Percentiles rank a stretch among this genome's conserved stretches.
Evolutionary conservation across 2,113 vertebrate genomes (phyloP).

Genomic region (Eclectus roratus): DNA sequence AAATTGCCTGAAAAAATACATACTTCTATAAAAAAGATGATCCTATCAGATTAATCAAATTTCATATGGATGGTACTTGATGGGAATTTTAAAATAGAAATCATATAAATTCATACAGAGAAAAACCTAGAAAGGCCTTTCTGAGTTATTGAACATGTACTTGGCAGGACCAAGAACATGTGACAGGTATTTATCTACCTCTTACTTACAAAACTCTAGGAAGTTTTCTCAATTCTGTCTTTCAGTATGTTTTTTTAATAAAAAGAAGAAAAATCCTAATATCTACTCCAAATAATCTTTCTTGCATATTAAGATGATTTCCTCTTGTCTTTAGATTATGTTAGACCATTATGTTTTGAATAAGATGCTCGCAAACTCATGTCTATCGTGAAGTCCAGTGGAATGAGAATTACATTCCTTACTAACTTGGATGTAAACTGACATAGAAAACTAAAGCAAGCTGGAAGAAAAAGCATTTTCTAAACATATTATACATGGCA

Average conservation of each 20-base stretch:
- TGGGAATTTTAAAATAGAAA: not conserved
- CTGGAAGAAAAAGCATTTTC: not conserved
- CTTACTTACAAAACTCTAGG: not conserved
- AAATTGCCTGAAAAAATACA: not conserved
- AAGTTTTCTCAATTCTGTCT: not conserved
- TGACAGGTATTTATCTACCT: not conserved
- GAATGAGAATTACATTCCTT: not conserved
- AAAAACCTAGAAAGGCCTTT: not conserved
- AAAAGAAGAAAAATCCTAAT: not conserved
- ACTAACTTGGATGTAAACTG: not conserved
- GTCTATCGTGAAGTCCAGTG: not conserved
- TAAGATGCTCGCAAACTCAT: not conserved
- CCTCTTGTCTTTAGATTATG: not conserved
- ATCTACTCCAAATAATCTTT: not conserved
- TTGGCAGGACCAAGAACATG: not conserved
- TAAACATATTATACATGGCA: not conserved
- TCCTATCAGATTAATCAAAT: not conserved
- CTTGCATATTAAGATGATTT: not conserved
- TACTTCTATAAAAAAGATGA: not conserved
- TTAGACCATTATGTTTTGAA: not conserved
- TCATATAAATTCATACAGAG: not conserved
- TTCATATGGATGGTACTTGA: not conserved
- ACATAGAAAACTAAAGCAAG: not conserved
- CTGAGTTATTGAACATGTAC: not conserved
- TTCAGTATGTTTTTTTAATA: not conserved